Evolutionary conservation across 2,797 vertebrate genomes (phyloP).

Genomic region (Crypturellus tataupa): DNA sequence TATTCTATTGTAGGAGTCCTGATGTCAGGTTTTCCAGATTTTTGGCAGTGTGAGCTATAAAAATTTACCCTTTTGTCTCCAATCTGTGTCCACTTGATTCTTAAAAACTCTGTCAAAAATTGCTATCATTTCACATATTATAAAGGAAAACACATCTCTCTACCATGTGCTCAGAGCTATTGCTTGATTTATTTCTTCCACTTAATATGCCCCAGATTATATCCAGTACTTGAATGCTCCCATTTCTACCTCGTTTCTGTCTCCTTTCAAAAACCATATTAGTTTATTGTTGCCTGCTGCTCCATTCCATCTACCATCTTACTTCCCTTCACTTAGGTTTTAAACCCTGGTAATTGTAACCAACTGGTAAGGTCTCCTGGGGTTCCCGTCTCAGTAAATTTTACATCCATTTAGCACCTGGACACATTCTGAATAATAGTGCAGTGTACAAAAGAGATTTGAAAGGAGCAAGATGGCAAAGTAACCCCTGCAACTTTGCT

Average conservation of each 20-base stretch:
- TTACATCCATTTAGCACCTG: conserved; percentile 60
- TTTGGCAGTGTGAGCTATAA: conserved; percentile 31
- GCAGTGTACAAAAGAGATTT: not conserved
- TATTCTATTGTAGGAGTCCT: not conserved
- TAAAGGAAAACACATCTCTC: conserved; percentile 38
- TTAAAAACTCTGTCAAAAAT: conserved; percentile 71
- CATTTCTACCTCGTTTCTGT: conserved; percentile 54
- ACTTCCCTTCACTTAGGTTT: conserved; percentile 62
- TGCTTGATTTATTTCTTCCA: conserved; percentile 76
- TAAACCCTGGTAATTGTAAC: conserved; percentile 62
- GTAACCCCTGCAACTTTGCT: not conserved
- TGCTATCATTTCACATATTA: conserved; percentile 69
- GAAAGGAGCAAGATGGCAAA: not conserved
- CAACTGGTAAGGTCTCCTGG: conserved; percentile 37
- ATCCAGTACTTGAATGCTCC: conserved; percentile 55
- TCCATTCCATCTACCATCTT: conserved; percentile 53
- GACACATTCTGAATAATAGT: conserved; percentile 8
- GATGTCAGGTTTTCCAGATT: conserved; percentile 63
- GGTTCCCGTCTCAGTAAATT: conserved; percentile 39
- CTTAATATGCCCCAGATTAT: conserved; percentile 70
- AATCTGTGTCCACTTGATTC: conserved; percentile 62
- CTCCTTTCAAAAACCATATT: conserved; percentile 62
- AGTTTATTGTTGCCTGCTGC: conserved; percentile 67
- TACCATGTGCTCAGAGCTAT: conserved; percentile 71
- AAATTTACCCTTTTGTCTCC: conserved; percentile 66